Conservation (phyloP, 2,888 invertebrate genomes). For the Eutolmus rufibarbis region DNA sequence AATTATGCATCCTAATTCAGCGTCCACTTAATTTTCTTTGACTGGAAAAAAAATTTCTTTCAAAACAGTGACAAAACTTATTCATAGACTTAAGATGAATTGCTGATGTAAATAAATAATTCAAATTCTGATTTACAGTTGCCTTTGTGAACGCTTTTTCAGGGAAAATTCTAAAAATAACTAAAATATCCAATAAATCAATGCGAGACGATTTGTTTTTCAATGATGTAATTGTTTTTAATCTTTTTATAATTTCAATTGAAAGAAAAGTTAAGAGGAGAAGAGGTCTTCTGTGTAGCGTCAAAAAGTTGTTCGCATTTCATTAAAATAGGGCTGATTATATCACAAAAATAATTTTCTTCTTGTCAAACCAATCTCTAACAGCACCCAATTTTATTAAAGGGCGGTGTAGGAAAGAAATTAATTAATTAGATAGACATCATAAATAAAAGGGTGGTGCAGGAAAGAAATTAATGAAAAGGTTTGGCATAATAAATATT, state of each 20-base stretch:
- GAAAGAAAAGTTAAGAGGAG: neutral
- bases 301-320: neutral
- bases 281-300: too few species aligned
- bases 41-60: neutral
- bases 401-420: too few species aligned
- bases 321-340: neutral
- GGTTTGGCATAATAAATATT: too few species aligned
- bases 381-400: too few species aligned
- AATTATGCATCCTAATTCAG: neutral
- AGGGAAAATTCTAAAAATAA: neutral
- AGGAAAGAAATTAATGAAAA: too few species aligned
- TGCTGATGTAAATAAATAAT: neutral
- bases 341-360: neutral
- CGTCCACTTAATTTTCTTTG: neutral
- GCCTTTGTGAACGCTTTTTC: neutral
- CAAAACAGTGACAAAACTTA: neutral
- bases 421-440: too few species aligned
- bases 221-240: neutral
- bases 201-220: neutral
- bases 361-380: too few species aligned
- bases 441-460: too few species aligned
- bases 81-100: neutral
- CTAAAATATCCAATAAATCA: neutral
- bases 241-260: neutral
- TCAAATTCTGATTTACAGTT: neutral